Evolutionary conservation across 2,113 vertebrate species (phyloP), one percentile per base, ranked within the genome.

Genomic region (Ifrita kowaldi): DNA sequence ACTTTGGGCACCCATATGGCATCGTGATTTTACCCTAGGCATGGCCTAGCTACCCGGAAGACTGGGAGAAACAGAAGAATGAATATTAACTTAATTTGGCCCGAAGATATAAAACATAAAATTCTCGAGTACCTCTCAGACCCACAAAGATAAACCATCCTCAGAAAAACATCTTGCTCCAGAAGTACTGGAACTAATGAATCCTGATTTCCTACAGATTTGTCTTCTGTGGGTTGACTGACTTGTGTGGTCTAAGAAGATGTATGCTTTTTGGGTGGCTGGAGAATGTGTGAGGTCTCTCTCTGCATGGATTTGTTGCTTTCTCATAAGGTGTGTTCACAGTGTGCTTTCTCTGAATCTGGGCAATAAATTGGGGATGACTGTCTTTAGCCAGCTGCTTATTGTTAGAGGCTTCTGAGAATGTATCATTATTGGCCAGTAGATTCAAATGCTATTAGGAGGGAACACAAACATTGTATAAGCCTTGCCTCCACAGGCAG

Each of bases 191-290:
- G 77, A 94, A 77, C 55, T 77, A 87, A 91, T 81, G 87, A 87
- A 93, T 77, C 68, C 41, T 80, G 59, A 87, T 95, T 94, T 96
- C 52, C 75, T 79, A 76, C 75, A 79, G 79, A 86, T 81, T 81
- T 95, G 32, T 91, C 28, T 81, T 73, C 73, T 84, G 87, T 84
- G 87, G 50, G 50, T 89, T 87, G 68, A 84, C 41, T 89, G 73
- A 84, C 64, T 94, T 89, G 68, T 89, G 84, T 95, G 94, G 84
- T 95, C 87, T 87, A 37, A 73, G 64, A 83, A 80, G 63, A 93
- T 49, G 28, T 37, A 62, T n/a, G 81, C 22, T 63, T 91, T 94
- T 87, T 74, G 77, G 68, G 87, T 93, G 81, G 60, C 78, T 91
- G 47, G 50, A 87, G 46, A 87, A 69, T 1, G 9, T 70, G 84